phyloP scores from a whole-genome alignment of 2,888 invertebrate species.

The Dexiosoma caninum region DNA sequence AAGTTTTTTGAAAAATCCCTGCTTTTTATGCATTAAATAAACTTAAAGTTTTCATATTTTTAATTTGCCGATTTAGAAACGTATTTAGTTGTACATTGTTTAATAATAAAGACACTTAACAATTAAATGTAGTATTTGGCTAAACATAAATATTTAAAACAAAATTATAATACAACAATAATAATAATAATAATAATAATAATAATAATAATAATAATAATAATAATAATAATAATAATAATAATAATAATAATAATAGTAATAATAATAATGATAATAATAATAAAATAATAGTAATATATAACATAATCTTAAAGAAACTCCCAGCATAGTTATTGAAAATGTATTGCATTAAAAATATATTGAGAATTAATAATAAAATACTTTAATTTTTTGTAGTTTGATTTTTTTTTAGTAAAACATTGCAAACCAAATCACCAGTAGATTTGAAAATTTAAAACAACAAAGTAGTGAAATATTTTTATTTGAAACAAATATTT shows the following conservation, averaged over 20 bases:
- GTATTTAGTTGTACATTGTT: neutral
- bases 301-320: neutral
- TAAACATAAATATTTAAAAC: constrained; percentile 19
- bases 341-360: constrained; percentile 21
- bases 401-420: constrained; percentile 2
- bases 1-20: too few species aligned
- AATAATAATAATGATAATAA: too few species aligned
- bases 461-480: neutral
- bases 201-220: too few species aligned
- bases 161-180: neutral
- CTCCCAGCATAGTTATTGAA: constrained; percentile 32
- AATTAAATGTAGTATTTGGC: constrained; percentile 39
- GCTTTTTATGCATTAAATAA: constrained; percentile 19
- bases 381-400: constrained; percentile 34
- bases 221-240: too few species aligned
- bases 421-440: neutral
- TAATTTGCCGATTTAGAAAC: neutral
- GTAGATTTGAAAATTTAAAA: constrained; percentile 2
- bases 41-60: neutral
- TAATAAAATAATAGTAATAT: too few species aligned
- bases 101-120: constrained; percentile 6
- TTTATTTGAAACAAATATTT: neutral
- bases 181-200: too few species aligned
- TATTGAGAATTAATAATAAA: constrained; percentile 46
- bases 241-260: too few species aligned